Base-by-base conservation (phyloP, 92 coral and sea anemone genomes). In the Muricea muricata region DNA sequence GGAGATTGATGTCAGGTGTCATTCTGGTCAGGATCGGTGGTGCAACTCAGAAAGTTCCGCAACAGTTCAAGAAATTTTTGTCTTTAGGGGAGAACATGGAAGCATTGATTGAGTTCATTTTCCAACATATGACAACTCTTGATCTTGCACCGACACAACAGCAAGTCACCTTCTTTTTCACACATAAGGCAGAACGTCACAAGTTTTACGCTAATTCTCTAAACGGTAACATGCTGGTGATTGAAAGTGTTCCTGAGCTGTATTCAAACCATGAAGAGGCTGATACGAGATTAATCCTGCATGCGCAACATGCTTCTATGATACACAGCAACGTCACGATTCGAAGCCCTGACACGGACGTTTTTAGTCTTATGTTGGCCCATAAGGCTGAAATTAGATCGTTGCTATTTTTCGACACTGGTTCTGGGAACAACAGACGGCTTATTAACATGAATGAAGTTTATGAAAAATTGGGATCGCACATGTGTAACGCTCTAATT, bases 1-100 rank as follows among this genome's bases (percentile, higher is more conserved):
- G 45, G 33, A 73, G 79, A 37, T 73, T 30, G 58, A 46, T 46
- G 79, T 46, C 79, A 33, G 79, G 79, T 73, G 58, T 73, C 29
- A 73, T 1, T 10, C 48, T 10, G 24, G 50, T 68, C 11, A 30
- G 41, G n/a, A 67, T 67, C 30, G 74, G 74, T 35, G 6, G 74
- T 67, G 74, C 74, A 30, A 25, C 40, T 35, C 41, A 68, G 50
- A 68, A 68, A 18, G 42, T 68, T 23, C 75, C 75, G 15, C 50
- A 48, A 34, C 75, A 31, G n/a, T 68, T 68, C 48, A 68, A 68
- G 33, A 68, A 68, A 30, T 68, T 68, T 40, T 35, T 68, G 75
- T 68, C 75, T 35, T 68, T 68, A n/a, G 75, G 75, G 4, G 46
- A 68, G 35, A 68, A 68, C 42, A 68, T 32, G 24, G 50, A 34